Conservation (phyloP, 2,113 vertebrate genomes). For the Tichodroma muraria region DNA sequence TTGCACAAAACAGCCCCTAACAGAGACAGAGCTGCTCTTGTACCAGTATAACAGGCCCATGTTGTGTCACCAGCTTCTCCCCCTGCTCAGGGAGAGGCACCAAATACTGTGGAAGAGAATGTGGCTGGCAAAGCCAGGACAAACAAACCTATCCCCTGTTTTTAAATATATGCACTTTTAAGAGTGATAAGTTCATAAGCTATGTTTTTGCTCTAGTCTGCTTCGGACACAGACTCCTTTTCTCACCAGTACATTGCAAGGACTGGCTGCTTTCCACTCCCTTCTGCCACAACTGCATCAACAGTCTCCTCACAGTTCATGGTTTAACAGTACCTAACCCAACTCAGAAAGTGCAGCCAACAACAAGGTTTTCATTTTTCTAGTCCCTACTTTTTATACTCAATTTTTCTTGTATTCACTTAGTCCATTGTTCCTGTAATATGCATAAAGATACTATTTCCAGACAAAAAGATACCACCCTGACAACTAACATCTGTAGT, state of each 20-base stretch:
- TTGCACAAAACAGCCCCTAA: not conserved
- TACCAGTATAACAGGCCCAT: not conserved
- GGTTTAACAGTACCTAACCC: not conserved
- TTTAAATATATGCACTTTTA: not conserved
- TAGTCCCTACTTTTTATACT: no score
- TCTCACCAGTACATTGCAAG: accelerated
- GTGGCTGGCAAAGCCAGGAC: not conserved
- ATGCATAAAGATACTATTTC: not conserved
- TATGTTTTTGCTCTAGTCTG: not conserved
- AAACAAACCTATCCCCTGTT: not conserved
- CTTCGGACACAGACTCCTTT: not conserved
- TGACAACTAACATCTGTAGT: not conserved
- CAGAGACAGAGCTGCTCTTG: not conserved
- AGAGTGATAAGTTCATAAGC: not conserved
- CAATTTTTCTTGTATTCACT: not conserved
- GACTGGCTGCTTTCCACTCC: not conserved
- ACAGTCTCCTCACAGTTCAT: not conserved
- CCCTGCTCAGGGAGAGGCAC: not conserved
- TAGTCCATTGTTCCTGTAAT: not conserved
- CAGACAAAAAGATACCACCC: not conserved
- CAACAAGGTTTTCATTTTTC: not conserved
- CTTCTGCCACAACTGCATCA: not conserved
- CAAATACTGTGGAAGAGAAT: not conserved
- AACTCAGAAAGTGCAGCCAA: not conserved
- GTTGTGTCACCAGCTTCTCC: not conserved